Percentiles rank a stretch among this genome's conserved stretches.
phyloP scores from a whole-genome alignment of 1,140 invertebrate genomes.

The Phortica variegata region DNA sequence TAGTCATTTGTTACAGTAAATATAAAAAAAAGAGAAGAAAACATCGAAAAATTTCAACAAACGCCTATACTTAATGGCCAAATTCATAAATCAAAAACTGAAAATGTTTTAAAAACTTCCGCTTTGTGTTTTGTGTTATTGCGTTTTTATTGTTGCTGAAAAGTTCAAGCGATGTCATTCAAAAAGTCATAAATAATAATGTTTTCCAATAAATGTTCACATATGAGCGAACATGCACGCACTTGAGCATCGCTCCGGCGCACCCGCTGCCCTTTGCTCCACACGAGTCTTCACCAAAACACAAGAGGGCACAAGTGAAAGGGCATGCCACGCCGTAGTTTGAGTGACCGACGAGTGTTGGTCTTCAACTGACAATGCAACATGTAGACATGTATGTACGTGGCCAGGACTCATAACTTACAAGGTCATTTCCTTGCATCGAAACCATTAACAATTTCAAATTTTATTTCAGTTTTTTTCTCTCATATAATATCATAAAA shows the following conservation, averaged over 20 bases:
- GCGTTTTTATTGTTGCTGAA: slow-evolving; percentile 46
- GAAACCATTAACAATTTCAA: slow-evolving; percentile 43
- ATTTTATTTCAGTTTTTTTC: slow-evolving; percentile 14
- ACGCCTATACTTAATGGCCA: no score
- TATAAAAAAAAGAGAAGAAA: background rate
- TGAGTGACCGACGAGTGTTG: slow-evolving; percentile 34
- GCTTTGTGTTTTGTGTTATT: slow-evolving; percentile 27
- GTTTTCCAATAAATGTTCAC: slow-evolving; percentile 57
- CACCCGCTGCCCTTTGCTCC: slow-evolving; percentile 15
- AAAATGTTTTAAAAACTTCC: slow-evolving; percentile 24
- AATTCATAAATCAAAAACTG: slow-evolving; percentile 36
- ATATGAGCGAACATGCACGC: slow-evolving; percentile 45
- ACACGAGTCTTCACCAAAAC: slow-evolving; percentile 16
- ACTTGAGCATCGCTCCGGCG: slow-evolving; percentile 8
- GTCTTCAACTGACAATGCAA: no score
- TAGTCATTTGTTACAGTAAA: background rate
- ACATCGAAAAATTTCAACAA: slow-evolving; percentile 6
- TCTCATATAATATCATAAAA: slow-evolving; percentile 29
- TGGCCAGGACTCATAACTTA: slow-evolving; percentile 32
- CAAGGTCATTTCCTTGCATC: slow-evolving; percentile 49
- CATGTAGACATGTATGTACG: background rate
- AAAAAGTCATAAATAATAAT: slow-evolving; percentile 57
- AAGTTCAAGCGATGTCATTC: slow-evolving; percentile 51
- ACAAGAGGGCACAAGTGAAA: slow-evolving; percentile 25
- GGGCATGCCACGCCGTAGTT: slow-evolving; percentile 2